These are phyloP conservation scores for Isotomurus palustris DNA, from an alignment of 2,888 invertebrate genomes.

Conservation along the genomic window DNA sequence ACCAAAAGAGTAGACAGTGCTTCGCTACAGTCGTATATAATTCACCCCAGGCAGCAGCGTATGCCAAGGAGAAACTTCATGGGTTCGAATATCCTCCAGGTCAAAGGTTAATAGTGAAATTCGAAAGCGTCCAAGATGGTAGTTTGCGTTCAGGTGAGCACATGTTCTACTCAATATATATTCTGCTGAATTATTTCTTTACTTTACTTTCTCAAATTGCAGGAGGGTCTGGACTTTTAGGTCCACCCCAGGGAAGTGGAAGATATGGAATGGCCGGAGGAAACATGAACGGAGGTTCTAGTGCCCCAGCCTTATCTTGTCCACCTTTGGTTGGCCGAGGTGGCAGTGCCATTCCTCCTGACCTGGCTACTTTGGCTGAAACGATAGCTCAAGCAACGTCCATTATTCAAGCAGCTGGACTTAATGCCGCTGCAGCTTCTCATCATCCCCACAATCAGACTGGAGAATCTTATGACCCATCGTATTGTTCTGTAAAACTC, in stretches of 20 bases:
- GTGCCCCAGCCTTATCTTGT: constrained; percentile 5
- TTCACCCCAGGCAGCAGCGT: constrained; percentile 64
- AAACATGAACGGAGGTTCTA: not conserved
- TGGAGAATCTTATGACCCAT: constrained; percentile 49
- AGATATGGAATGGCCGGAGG: not conserved
- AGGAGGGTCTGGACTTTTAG: constrained; percentile 4
- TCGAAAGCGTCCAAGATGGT: constrained; percentile 51
- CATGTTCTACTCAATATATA: not conserved
- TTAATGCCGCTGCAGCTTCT: constrained; percentile 35
- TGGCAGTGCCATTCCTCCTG: constrained; percentile 45
- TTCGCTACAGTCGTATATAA: constrained; percentile 67
- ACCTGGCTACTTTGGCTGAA: constrained; percentile 64
- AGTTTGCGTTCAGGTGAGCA: constrained; percentile 30
- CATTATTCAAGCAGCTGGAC: constrained; percentile 63
- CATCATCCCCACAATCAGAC: constrained; percentile 36
- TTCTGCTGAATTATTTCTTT: not conserved
- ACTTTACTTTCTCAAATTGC: not conserved
- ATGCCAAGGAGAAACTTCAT: constrained; percentile 79
- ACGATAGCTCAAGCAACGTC: constrained; percentile 74
- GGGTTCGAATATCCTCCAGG: constrained; percentile 90
- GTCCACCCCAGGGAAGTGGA: not conserved
- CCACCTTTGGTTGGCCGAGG: constrained; percentile 22
- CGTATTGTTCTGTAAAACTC: constrained; percentile 60
- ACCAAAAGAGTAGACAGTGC: constrained; percentile 48
- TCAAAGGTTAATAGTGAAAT: constrained; percentile 69